Conservation (phyloP, 2,797 vertebrate genomes). For the Carapus acus region DNA sequence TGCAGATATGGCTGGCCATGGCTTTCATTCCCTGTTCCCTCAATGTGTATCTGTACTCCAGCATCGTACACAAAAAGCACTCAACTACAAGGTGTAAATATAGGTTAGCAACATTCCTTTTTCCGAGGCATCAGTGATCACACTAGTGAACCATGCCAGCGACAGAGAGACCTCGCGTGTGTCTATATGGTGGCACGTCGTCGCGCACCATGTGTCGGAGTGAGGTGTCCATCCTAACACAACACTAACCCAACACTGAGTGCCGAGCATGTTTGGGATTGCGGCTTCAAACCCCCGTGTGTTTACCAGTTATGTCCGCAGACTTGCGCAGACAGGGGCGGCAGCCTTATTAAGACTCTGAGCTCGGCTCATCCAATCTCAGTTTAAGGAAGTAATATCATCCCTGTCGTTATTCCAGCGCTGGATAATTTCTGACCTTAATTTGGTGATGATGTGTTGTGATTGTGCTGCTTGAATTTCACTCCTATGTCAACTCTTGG, state of each 20-base stretch:
- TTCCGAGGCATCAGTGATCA: slow-evolving; percentile 52
- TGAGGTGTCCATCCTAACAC: slow-evolving; percentile 65
- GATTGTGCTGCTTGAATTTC: slow-evolving; percentile 14
- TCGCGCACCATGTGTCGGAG: slow-evolving; percentile 48
- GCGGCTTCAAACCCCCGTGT: slow-evolving; percentile 60
- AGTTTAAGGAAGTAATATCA: slow-evolving; percentile 10
- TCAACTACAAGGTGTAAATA: slow-evolving; percentile 48
- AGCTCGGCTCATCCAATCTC: slow-evolving; percentile 41
- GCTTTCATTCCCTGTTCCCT: background rate
- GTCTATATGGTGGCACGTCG: slow-evolving; percentile 41
- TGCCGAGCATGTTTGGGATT: slow-evolving; percentile 66
- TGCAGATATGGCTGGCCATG: slow-evolving; percentile 3
- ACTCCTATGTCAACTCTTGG: background rate
- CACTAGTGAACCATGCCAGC: slow-evolving; percentile 38
- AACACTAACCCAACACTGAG: slow-evolving; percentile 63
- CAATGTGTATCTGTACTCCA: background rate
- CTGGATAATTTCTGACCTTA: slow-evolving; percentile 13
- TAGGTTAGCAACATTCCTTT: slow-evolving; percentile 52
- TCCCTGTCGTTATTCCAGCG: slow-evolving; percentile 7
- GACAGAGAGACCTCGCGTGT: slow-evolving; percentile 18
- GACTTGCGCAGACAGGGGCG: slow-evolving; percentile 49
- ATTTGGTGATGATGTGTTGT: slow-evolving; percentile 2
- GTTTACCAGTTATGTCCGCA: slow-evolving; percentile 61
- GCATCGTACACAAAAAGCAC: slow-evolving; percentile 12
- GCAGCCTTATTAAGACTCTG: slow-evolving; percentile 43